phyloP scores from a whole-genome alignment of 2,113 vertebrate genomes.

The Prionailurus bengalensis region DNA sequence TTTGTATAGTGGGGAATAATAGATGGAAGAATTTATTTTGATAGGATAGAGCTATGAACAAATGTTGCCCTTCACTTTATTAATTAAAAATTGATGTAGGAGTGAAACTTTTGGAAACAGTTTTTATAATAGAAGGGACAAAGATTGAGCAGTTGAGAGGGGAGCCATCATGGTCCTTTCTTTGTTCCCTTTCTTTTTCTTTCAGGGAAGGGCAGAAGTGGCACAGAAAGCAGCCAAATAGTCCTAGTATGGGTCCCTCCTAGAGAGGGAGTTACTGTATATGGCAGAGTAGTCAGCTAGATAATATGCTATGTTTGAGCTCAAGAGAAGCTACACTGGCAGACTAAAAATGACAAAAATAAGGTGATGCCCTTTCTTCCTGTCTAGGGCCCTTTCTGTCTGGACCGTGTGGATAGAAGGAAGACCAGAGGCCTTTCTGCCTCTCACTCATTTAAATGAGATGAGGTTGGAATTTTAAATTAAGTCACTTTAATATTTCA shows the following conservation, averaged over 20 bases:
- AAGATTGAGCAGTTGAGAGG: background rate
- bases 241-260: background rate
- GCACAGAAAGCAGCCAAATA: background rate
- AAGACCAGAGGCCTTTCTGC: constrained; percentile 53
- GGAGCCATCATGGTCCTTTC: background rate
- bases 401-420: background rate
- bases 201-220: background rate
- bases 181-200: background rate
- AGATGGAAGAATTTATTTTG: constrained; percentile 47
- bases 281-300: background rate
- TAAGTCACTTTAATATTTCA: constrained; percentile 62
- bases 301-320: background rate
- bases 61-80: background rate
- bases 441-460: constrained; percentile 60
- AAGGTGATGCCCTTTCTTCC: background rate
- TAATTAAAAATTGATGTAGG: background rate
- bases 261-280: background rate
- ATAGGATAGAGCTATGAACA: background rate
- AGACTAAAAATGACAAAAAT: constrained; percentile 10
- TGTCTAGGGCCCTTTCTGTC: background rate
- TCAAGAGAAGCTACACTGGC: background rate
- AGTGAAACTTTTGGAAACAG: constrained; percentile 20
- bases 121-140: background rate
- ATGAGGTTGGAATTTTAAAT: constrained; percentile 59
- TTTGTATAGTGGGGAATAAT: constrained; percentile 36